Evolutionary conservation across 2,113 vertebrate species (phyloP).

Genomic region (Eolophus roseicapilla): DNA sequence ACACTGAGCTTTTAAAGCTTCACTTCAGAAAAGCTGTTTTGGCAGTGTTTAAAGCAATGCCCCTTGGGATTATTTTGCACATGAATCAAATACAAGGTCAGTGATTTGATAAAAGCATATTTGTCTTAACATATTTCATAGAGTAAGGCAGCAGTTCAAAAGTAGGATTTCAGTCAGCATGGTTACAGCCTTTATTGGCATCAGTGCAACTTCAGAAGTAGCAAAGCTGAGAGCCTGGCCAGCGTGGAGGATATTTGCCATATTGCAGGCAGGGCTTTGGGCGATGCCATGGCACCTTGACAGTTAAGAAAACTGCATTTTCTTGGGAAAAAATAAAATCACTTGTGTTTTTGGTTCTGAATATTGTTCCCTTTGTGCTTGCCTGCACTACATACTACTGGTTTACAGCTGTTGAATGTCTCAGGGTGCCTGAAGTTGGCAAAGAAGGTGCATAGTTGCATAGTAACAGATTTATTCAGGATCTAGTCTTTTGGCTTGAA

Average conservation of each 20-base stretch:
- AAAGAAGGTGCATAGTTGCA: background rate
- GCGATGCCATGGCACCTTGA: background rate
- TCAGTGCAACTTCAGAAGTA: background rate
- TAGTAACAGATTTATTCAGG: background rate
- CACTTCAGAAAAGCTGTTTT: background rate
- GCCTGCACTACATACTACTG: background rate
- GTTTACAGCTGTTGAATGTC: background rate
- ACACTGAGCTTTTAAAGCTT: background rate
- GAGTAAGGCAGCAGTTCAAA: background rate
- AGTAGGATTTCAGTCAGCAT: background rate
- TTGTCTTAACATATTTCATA: background rate
- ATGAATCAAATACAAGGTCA: background rate
- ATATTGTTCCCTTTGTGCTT: background rate
- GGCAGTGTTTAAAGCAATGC: background rate
- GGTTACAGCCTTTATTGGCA: background rate
- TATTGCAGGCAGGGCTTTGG: background rate
- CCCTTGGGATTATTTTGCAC: background rate
- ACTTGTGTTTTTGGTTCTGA: background rate
- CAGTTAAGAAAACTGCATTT: background rate
- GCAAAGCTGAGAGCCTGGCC: background rate
- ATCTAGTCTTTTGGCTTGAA: background rate
- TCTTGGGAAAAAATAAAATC: background rate
- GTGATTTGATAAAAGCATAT: background rate
- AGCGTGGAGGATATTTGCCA: fast-evolving
- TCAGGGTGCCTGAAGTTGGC: background rate